These are phyloP conservation scores for Candidula unifasciata DNA, from an alignment of 2,888 invertebrate genomes.

Conservation along the genomic window DNA sequence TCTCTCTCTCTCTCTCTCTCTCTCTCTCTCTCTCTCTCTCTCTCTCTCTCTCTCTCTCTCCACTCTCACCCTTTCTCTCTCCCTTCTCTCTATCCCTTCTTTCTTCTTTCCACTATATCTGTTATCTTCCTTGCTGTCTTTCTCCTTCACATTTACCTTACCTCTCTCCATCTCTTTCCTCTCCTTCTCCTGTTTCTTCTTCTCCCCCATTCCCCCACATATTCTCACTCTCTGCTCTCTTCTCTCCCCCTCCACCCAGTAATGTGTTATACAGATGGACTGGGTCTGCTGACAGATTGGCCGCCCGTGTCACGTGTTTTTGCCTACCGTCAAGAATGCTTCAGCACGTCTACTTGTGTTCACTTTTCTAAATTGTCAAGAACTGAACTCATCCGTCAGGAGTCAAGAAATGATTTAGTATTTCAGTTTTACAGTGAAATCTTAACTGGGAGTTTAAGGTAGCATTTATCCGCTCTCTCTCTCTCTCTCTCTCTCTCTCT, in stretches of 20 bases:
- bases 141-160: background rate
- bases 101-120: no score
- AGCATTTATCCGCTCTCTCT: background rate
- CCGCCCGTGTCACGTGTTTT: no score
- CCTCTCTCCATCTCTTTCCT: background rate
- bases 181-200: background rate
- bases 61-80: no score
- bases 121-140: background rate
- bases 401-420: background rate
- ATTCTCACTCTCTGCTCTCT: background rate
- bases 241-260: no score
- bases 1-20: background rate
- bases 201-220: background rate
- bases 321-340: no score
- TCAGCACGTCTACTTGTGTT: no score
- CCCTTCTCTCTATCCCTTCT: background rate
- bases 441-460: no score
- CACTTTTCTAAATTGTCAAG: no score
- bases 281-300: no score
- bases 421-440: background rate
- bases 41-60: background rate
- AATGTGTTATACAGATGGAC: no score
- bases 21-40: background rate
- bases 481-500: background rate
- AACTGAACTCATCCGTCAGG: background rate